Conservation (phyloP, 2,113 vertebrate genomes). For the Lanius collurio region DNA sequence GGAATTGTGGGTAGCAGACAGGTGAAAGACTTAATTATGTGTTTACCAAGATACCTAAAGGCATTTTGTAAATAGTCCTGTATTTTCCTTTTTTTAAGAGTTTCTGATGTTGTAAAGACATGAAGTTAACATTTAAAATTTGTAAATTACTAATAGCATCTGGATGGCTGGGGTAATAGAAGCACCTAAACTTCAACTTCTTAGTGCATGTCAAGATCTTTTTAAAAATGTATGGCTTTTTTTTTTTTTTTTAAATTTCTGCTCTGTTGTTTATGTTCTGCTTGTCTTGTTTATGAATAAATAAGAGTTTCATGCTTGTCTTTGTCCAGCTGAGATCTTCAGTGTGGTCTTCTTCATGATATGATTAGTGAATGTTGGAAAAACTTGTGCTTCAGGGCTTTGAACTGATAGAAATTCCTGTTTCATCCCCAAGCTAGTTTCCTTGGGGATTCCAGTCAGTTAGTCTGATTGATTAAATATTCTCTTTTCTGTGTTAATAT, state of each 20-base stretch:
- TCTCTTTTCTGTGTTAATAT: neutral
- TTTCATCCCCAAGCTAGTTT: neutral
- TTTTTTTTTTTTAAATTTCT: rapidly evolving
- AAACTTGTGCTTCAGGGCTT: neutral
- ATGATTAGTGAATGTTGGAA: neutral
- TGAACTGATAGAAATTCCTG: neutral
- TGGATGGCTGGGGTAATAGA: neutral
- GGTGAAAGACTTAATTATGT: neutral
- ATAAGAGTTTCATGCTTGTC: neutral
- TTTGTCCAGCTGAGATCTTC: neutral
- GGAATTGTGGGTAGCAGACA: neutral
- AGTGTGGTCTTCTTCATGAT: neutral
- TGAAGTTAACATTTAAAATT: neutral
- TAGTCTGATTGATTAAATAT: neutral
- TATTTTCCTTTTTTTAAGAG: neutral
- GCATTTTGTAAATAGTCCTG: neutral
- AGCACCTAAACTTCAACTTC: neutral
- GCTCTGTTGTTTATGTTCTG: neutral
- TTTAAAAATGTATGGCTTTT: neutral
- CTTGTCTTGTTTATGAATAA: neutral
- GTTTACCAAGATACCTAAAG: neutral
- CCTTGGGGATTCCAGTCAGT: neutral
- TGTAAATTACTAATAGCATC: neutral
- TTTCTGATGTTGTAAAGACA: neutral
- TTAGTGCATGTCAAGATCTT: neutral